Evolutionary conservation across 1,140 invertebrate species (phyloP).

Genomic region (Panagrolaimus sp.): DNA sequence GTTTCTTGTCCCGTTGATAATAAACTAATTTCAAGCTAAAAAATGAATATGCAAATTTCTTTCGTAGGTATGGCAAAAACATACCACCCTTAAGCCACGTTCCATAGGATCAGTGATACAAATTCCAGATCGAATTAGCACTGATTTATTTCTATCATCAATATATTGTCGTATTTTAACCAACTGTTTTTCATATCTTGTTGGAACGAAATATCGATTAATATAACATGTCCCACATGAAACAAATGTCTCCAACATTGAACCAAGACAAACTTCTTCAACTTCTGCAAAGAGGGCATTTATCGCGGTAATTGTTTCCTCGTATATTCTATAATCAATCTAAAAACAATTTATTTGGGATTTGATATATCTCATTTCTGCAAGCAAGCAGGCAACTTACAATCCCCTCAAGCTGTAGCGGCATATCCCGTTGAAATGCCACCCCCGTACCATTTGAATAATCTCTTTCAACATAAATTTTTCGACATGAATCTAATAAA

Average conservation of each 20-base stretch:
- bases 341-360: neutral
- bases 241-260: neutral
- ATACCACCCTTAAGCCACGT: conserved; percentile 2
- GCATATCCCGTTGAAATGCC: neutral
- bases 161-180: conserved; percentile 1
- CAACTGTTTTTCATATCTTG: conserved; percentile 12
- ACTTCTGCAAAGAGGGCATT: conserved; percentile 7
- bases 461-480: conserved; percentile 2
- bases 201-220: conserved; percentile 7
- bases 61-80: neutral
- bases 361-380: neutral
- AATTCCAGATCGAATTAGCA: neutral
- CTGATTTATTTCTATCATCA: neutral
- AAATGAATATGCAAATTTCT: too few relatives aligned
- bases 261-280: neutral
- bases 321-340: neutral
- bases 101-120: conserved; percentile 8
- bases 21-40: too few relatives aligned
- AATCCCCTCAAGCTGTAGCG: neutral
- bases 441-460: neutral
- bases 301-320: neutral
- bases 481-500: neutral
- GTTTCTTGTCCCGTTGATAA: too few relatives aligned
- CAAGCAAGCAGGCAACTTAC: neutral
- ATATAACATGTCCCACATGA: neutral